A percentile compares a stretch with the other conserved stretches of the same genome.
Evolutionary conservation across 2,113 vertebrate genomes (phyloP).

Genomic region (Gopherus flavomarginatus): DNA sequence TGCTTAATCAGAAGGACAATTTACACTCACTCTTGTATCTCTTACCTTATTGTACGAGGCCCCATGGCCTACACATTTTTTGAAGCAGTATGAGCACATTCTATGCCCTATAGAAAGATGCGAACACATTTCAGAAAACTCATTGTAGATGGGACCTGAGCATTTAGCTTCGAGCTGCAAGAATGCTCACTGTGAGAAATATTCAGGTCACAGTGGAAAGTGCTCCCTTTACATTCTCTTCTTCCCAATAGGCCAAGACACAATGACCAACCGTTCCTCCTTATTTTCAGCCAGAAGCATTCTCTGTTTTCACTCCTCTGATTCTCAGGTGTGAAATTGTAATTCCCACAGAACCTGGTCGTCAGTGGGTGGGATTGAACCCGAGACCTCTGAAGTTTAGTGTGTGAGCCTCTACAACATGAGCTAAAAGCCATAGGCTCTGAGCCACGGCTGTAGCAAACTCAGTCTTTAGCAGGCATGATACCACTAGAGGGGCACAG

Average conservation of each 20-base stretch:
- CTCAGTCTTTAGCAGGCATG: too few relatives aligned
- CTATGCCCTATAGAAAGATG: neutral
- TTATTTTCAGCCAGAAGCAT: neutral
- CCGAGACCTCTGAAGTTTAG: too few relatives aligned
- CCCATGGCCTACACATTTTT: neutral
- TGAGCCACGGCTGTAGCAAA: too few relatives aligned
- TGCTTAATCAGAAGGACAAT: conserved; percentile 48
- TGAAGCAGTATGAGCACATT: neutral
- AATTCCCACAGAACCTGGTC: accelerated
- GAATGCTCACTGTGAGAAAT: conserved; percentile 27
- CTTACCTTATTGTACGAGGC: neutral
- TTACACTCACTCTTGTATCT: neutral
- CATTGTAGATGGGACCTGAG: neutral
- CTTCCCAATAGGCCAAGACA: neutral
- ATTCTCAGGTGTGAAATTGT: neutral
- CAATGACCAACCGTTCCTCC: neutral
- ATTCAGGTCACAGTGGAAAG: neutral
- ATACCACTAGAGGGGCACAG: too few relatives aligned
- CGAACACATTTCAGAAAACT: accelerated
- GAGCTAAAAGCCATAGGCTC: too few relatives aligned
- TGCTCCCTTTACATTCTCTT: neutral
- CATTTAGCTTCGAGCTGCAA: neutral
- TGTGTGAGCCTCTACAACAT: too few relatives aligned
- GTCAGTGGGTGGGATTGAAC: too few relatives aligned
- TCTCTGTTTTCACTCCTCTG: neutral